Evolutionary conservation across 2,113 vertebrate genomes (phyloP), one percentile per base, ranked within the genome.

Genomic region (Equus przewalskii): DNA sequence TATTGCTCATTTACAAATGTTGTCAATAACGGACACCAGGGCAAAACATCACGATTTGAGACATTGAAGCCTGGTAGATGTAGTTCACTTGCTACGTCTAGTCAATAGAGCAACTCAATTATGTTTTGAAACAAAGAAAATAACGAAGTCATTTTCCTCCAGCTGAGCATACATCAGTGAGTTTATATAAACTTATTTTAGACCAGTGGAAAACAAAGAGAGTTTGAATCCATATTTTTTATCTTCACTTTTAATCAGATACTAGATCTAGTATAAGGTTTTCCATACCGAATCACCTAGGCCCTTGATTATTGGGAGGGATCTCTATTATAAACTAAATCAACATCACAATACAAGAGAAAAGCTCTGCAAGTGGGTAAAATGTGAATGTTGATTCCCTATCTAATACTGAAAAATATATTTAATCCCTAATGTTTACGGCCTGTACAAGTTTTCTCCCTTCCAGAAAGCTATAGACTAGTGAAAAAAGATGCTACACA

Each of bases 121-220:
- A 19, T 84, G 49, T 82, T 93, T 85, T 94, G 44, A 91, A 78
- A 91, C 65, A 91, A 13, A 91, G 28, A 96, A 86, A 93, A 56
- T 82, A 56, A 12, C 28, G 41, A 78, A 83, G 26, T 56, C 7
- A 76, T 84, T 96, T 93, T 65, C 3, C 18, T 89, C 81, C 54
- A 91, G 21, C 30, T 96, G 54, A 90, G 41, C 16, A 58, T 96
- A 91, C 64, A 70, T 67, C 76, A 95, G 41, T 85, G 60, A 93
- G 62, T 78, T 86, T 13, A 26, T 58, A 11, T 51, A 91, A 95
- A 72, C 7, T 1, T 72, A 81, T 72, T 95, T 89, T 30, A 78
- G 19, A 76, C 79, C 8, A 81, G 33, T 58, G 65, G 67, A 72
- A 96, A 96, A 81, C 54, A 72, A 56, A 84, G 7, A 41, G 3